A percentile compares a stretch with the other conserved stretches of the same genome.
phyloP scores from a whole-genome alignment of 37 sponge, comb jelly and placozoan genomes.

The Hormiphora californensis region DNA sequence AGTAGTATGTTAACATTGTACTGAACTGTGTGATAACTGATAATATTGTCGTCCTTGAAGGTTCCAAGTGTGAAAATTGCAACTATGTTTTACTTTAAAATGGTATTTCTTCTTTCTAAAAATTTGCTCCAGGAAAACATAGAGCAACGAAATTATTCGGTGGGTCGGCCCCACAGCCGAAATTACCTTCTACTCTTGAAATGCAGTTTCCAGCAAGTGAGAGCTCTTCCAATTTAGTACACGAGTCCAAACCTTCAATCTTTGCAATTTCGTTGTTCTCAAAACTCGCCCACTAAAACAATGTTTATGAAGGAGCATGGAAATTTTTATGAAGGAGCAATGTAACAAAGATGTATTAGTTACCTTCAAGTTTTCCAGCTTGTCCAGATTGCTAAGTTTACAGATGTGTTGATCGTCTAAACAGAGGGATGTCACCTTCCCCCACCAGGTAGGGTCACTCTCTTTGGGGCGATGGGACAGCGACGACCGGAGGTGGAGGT shows the following conservation, averaged over 20 bases:
- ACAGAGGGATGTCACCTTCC: slow-evolving; percentile 68
- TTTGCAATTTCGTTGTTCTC: slow-evolving; percentile 63
- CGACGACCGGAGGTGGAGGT: not conserved
- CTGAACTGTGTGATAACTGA: too few species aligned
- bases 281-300: slow-evolving; percentile 74
- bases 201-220: slow-evolving; percentile 70
- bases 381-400: slow-evolving; percentile 61
- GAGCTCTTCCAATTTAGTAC: slow-evolving; percentile 74
- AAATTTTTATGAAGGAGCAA: too few species aligned
- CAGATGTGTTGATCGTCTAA: slow-evolving; percentile 59
- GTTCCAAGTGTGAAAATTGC: too few species aligned
- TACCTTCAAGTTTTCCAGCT: slow-evolving; percentile 68
- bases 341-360: too few species aligned
- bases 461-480: not conserved
- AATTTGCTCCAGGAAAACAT: too few species aligned
- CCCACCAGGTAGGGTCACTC: slow-evolving; percentile 56
- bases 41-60: too few species aligned
- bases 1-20: too few species aligned
- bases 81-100: too few species aligned
- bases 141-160: too few species aligned
- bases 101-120: too few species aligned
- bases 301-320: too few species aligned
- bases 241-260: slow-evolving; percentile 63
- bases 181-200: slow-evolving; percentile 56
- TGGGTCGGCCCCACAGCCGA: not conserved